Base-by-base conservation (phyloP, 2,888 invertebrate species). In the Glaucopsyche alexis region DNA sequence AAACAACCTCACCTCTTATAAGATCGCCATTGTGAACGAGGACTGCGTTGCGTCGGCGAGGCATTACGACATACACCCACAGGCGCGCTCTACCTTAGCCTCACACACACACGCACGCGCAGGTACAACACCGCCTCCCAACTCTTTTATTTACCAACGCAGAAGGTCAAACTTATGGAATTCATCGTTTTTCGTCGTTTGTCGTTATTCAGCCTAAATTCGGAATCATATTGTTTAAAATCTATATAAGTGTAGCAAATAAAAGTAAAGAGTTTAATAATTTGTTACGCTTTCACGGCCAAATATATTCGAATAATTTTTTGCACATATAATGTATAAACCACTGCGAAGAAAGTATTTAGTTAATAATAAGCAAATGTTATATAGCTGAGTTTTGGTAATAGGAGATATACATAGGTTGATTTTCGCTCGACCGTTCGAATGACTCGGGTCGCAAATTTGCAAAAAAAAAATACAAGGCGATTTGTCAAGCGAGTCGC, bases 21-120 rank as follows among this genome's bases (percentile, higher is more conserved):
- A 52, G n/a, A 64, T 47, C 80, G 80, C 79, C 80, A 86, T 80
- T 89, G 84, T 90, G 87, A 77, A 83, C 87, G 76, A 80, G 76
- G 76, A 79, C 19, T 75, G 82, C 84, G 83, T 82, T 87, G 87
- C 86, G 87, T 85, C 84, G 79, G 78, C 78, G 81, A 79, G 81
- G 82, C 80, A 83, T 92, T 91, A 89, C 91, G 86, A 88, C 90
- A 90, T 83, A 89, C 75, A 72, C 74, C 77, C 80, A 81, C 81
- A 79, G 80, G 74, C 75, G 74, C 71, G 73, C 74, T 52, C 38
- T 14, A 70, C 45, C 40, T 73, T 64, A 38, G 70, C 70, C 72
- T 78, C 76, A 76, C 79, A 74, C 82, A 81, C 78, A 81, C 78
- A 49, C 76, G 77, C 76, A 75, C 45, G 72, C 76, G 77, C 86